Base-by-base conservation (phyloP, 2,113 vertebrate genomes). In the Apus apus region DNA sequence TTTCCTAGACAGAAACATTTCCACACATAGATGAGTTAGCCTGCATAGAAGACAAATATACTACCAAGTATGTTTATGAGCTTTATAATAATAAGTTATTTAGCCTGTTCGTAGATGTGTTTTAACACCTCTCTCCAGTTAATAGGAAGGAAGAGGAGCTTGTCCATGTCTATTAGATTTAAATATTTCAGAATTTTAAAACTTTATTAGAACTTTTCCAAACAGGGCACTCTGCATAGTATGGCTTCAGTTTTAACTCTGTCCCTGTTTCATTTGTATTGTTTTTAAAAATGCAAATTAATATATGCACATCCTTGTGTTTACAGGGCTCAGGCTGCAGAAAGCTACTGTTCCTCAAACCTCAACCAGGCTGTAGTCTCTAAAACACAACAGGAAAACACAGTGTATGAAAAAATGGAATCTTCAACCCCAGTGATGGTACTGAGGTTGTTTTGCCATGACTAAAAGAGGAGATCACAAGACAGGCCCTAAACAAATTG, bases 401-500 rank as follows among this genome's bases (percentile, higher is more conserved):
- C 8, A 62, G 23, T 25, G 7, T 78, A 16, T 67, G 29, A 56
- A 61, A 78, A 53, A 56, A 22, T 91, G 62, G 45, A 67, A 75
- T 61, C 50, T 75, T 87, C 58, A 82, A 16, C 40, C 40, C 18
- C 20, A 21, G 32, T 67, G 40, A 48, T 48, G 62, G 6, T 72
- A 26, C 62, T 29, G 60, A 53, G 66, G 50, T 92, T 93, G 57
- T 82, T 94, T 95, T 72, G 26, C 74, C 48, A 85, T 72, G 73
- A 70, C 48, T 89, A 48, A 91, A 78, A 85, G 71, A 79, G 87
- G 43, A 84, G 76, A 64, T 92, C 81, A 85, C 27, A 89, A 68
- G 74, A 57, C 57, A 87, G 71, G 7, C 54, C 54, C 54, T 62
- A 82, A 93, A 83, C 91, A 94, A 87, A 68, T 76, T 21, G 78